phyloP scores from a whole-genome alignment of 35 echinoderm and acorn worm genomes.

The Chiridota heheva region DNA sequence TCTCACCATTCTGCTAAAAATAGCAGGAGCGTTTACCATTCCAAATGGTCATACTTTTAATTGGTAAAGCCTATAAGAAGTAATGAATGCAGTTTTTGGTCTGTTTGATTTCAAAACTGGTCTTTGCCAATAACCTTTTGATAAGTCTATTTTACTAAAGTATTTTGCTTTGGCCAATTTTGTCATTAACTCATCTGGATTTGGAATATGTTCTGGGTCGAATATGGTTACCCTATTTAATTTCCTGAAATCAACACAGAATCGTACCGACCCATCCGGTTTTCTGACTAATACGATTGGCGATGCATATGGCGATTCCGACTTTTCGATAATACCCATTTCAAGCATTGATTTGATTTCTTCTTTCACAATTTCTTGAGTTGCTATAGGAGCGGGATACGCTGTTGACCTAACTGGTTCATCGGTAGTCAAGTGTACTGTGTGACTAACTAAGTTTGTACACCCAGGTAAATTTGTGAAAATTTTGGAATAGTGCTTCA shows the following conservation, averaged over 20 bases:
- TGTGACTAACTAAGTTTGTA: slow-evolving; percentile 26
- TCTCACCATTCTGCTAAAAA: slow-evolving; percentile 24
- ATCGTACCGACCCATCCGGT: slow-evolving; percentile 7
- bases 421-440: slow-evolving; percentile 36
- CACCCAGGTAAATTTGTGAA: slow-evolving; percentile 55
- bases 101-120: not conserved
- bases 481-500: slow-evolving; percentile 23
- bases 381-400: slow-evolving; percentile 41
- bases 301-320: slow-evolving; percentile 47
- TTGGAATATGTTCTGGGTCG: slow-evolving; percentile 45
- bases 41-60: slow-evolving; percentile 24
- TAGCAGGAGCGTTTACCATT: slow-evolving; percentile 2
- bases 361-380: not conserved
- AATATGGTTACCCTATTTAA: slow-evolving; percentile 45
- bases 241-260: slow-evolving; percentile 36
- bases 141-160: slow-evolving; percentile 10
- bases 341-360: slow-evolving; percentile 32
- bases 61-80: not conserved
- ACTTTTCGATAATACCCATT: slow-evolving; percentile 39
- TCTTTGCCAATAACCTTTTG: slow-evolving; percentile 44
- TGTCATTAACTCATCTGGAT: slow-evolving; percentile 20
- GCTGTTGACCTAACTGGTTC: slow-evolving; percentile 45
- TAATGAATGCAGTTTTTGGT: slow-evolving; percentile 1
- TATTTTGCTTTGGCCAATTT: slow-evolving; percentile 14
- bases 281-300: slow-evolving; percentile 50